These are phyloP conservation scores for Corythornis cristatus DNA, from an alignment of 2,113 vertebrate species.

Conservation along the genomic window DNA sequence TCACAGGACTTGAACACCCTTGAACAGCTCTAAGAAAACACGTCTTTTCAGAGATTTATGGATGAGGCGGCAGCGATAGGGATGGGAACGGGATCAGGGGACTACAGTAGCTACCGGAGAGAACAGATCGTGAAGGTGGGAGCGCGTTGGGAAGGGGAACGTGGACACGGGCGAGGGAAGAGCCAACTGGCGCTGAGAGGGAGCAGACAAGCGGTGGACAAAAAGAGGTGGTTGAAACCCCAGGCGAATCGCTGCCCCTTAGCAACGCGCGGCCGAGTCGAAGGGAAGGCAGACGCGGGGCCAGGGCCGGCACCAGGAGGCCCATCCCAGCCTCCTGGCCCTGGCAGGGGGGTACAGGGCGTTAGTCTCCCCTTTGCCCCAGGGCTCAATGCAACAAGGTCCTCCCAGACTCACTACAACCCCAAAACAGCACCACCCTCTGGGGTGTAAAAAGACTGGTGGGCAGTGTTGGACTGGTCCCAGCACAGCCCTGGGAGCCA, in stretches of 20 bases:
- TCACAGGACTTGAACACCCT: background rate
- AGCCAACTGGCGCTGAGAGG: accelerated
- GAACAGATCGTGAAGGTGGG: accelerated
- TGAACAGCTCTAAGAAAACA: background rate
- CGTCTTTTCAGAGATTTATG: background rate
- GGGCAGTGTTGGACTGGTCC: background rate
- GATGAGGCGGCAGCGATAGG: background rate
- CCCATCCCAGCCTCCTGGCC: background rate
- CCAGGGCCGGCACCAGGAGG: background rate
- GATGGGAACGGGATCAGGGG: background rate
- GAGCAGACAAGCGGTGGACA: accelerated
- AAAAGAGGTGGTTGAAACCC: accelerated
- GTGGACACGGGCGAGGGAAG: accelerated
- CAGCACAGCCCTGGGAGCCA: background rate
- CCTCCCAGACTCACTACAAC: background rate
- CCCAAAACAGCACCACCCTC: accelerated
- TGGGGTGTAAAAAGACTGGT: background rate
- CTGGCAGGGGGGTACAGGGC: accelerated
- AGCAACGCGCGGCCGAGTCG: too few relatives aligned
- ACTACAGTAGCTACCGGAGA: background rate
- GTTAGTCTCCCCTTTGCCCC: background rate
- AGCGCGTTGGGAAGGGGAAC: accelerated
- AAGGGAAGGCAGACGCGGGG: too few relatives aligned
- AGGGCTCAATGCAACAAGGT: accelerated
- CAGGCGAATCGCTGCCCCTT: accelerated